Base-by-base conservation (phyloP, 92 coral and sea anemone species). In the Siderastrea radians region DNA sequence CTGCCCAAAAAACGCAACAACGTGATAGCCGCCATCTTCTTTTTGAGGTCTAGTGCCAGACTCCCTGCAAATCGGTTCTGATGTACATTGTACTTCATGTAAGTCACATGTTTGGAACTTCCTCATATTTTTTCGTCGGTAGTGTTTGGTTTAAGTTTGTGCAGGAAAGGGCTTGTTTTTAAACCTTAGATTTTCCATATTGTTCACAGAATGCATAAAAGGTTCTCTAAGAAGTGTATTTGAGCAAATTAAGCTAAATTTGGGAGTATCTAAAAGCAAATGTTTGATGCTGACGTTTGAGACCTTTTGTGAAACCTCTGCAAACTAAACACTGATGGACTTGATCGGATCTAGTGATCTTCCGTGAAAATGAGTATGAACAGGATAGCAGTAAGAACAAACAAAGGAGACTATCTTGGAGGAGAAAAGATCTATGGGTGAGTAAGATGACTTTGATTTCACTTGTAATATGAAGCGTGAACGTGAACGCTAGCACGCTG, bases 341-440 rank as follows among this genome's bases (percentile, higher is more conserved):
- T 74, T n/a, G 5, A 54, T 50, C 8, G 43, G 7, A 79, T 11
- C 58, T 74, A 52, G 51, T 59, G 50, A 55, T 51, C 77, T 58
- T 7, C 59, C 38, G 75, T 72, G 43, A 80, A 73, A 67, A 94
- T 90, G 96, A 90, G 91, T 64, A 89, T 91, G 88, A 95, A 95
- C 79, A 90, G 93, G 72, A 93, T 95, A 38, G 96, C 98, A 4
- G 86, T 95, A 13, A 82, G 96, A 60, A 95, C 98, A 52, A 93
- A 95, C 86, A 95, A 95, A 87, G 98, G 98, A 58, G 96, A 93
- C 77, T 95, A 95, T 74, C 72, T 93, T 53, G 98, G 95, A 26
- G 98, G 98, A n/a, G 98, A 95, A 74, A 91, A 91, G 77, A 87
- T 95, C 52, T 95, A 95, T 55, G 98, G 98, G 98, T 95, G 80